Evolutionary conservation across 1,140 invertebrate genomes (phyloP), one percentile per base, ranked within the genome.

Genomic region (Apocrypta bakeri): DNA sequence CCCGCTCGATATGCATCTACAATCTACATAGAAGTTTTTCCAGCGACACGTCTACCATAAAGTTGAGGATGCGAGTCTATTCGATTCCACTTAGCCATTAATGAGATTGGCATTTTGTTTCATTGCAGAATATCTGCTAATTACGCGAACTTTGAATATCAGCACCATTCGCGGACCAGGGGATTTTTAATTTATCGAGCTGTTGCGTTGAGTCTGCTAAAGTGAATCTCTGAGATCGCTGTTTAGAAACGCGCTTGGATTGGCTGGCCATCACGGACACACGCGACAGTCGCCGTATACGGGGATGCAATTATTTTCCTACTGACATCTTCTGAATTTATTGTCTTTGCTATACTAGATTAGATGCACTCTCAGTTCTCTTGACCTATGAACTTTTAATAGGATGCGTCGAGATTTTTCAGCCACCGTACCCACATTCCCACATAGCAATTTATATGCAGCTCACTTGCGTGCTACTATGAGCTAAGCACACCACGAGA

Each of bases 401-500:
- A 87, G 87, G 88, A 90, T 90, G 86, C 88, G 86, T 88, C 89
- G 88, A 89, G 88, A 90, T 90, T 88, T 88, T 87, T 84, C 40
- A 78, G 84, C 85, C 85, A 90, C 88, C 90, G 80, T 86, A 88
- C 89, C 90, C 88, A 90, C 89, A 91, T 91, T 89, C 89, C 72
- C 78, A 71, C 75, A 31, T 68, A 74, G 61, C 61, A 79, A 87
- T 85, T 75, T 31, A 68, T 71, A 66, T 66, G 56, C 33, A 79
- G 79, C 84, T 85, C 82, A 74, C 29, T 61, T 78, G 42, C 69
- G 75, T 29, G 25, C 25, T n/a, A n/a, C n/a, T n/a, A n/a, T n/a
- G n/a, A n/a, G n/a, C n/a, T n/a, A n/a, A n/a, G n/a, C n/a, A n/a
- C n/a, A n/a, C n/a, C n/a, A n/a, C n/a, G n/a, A n/a, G n/a, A n/a